Conservation (phyloP, 2,113 vertebrate species). For the Microtus ochrogaster region DNA sequence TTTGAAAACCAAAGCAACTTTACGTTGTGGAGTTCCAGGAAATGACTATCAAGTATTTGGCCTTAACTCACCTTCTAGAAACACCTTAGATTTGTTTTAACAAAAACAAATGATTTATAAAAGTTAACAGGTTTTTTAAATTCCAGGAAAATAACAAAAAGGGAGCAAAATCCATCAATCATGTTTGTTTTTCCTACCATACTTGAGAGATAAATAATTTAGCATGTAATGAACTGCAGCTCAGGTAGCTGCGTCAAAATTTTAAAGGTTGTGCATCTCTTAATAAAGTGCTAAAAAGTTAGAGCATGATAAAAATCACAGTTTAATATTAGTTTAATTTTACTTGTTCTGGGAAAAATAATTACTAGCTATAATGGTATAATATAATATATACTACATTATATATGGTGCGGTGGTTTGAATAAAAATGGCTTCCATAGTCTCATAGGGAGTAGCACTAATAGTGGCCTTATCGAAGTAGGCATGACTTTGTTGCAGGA, state of each 20-base stretch:
- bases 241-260: not conserved
- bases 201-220: not conserved
- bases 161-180: not conserved
- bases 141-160: not conserved
- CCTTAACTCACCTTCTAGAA: slow-evolving; percentile 9
- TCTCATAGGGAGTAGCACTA: not conserved
- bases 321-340: not conserved
- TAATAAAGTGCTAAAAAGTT: not conserved
- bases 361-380: not conserved
- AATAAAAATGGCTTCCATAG: not conserved
- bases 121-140: not conserved
- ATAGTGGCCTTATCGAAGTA: not conserved
- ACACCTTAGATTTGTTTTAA: slow-evolving; percentile 3
- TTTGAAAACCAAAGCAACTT: not conserved
- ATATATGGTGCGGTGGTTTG: not conserved
- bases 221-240: not conserved
- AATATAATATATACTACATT: not conserved
- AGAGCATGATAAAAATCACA: not conserved
- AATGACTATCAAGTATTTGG: slow-evolving; percentile 2
- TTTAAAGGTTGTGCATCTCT: not conserved
- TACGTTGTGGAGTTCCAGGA: not conserved
- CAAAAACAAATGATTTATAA: not conserved
- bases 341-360: not conserved
- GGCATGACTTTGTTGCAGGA: not conserved
- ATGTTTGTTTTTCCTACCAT: not conserved